Base-by-base conservation (phyloP, 2,797 vertebrate genomes). In the Protosalanx chinensis region DNA sequence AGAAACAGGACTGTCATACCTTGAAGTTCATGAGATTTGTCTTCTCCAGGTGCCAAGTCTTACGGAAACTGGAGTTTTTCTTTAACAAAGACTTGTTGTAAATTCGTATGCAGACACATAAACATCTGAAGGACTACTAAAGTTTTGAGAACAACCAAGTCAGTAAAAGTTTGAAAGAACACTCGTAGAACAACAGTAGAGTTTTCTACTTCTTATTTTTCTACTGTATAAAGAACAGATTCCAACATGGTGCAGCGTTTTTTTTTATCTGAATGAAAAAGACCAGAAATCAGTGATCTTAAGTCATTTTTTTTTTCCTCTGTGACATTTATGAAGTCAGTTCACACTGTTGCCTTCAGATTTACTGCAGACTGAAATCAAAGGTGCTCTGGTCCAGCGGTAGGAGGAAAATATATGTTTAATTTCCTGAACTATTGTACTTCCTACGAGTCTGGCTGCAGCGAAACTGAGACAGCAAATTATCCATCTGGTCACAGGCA, bases 1-100 rank as follows among this genome's bases (percentile, higher is more conserved):
- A 64, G 59, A 78, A 77, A 74, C 79, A 76, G 72, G 79, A 68
- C 79, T 74, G 74, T 72, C 10, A 10, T 41, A 32, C 8, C 67
- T 27, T 37, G 56, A n/a, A 70, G 78, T 76, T 82, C 63, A 73
- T 7, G 76, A 62, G 41, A 46, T 35, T 10, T 20, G 15, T n/a
- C 61, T n/a, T 18, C 0, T 3, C 32, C 33, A 8, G 30, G 23
- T 18, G 60, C 51, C 51, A 56, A 51, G 41, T 64, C 33, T 49
- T 46, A 53, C 46, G 29, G 16, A 67, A 67, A 49, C 18, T 46
- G 6, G 2, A 29, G 46, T n/a, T 30, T 49, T 32, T 15, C 46
- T 29, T 46, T 15, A 51, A 67, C 29, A 56, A 16, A 51, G 27
- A 32, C 23, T 16, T 53, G 41, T 67, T 27, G 49, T 67, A 67